Conservation (phyloP, 2,113 vertebrate genomes). For the Phylloscopus trochiloides region DNA sequence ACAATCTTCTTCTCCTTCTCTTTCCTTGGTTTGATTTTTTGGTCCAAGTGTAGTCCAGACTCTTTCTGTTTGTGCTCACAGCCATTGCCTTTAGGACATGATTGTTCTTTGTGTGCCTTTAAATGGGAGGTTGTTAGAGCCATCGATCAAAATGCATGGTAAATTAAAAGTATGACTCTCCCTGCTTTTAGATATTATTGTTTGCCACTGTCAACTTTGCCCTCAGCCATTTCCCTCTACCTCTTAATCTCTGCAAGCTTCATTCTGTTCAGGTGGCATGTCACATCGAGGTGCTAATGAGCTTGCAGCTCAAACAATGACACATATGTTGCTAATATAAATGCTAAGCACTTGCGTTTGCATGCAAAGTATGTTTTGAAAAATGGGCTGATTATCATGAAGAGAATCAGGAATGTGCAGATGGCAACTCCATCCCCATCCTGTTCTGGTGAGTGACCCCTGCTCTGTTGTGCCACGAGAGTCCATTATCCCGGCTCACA, state of each 20-base stretch:
- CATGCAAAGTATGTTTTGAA: not conserved
- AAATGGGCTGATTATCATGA: not conserved
- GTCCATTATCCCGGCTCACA: not conserved
- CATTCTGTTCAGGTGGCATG: not conserved
- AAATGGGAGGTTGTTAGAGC: not conserved
- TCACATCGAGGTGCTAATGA: not conserved
- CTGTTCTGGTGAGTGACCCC: not conserved
- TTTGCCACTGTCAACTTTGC: not conserved
- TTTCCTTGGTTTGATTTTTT: not conserved
- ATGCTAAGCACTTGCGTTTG: not conserved
- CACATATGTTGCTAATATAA: slow-evolving; percentile 15
- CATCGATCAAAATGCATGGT: not conserved
- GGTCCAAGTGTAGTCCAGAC: not conserved
- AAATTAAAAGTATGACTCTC: not conserved
- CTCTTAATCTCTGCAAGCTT: not conserved
- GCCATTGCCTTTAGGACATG: not conserved
- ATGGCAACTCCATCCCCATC: not conserved
- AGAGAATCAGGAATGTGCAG: slow-evolving; percentile 13
- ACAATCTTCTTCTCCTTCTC: not conserved
- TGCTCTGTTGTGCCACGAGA: not conserved
- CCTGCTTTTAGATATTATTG: not conserved
- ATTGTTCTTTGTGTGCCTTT: not conserved
- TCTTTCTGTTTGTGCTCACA: not conserved
- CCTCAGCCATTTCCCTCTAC: not conserved
- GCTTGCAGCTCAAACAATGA: not conserved